A percentile compares a stretch with the other conserved stretches of the same genome.
Evolutionary conservation across 2,113 vertebrate genomes (phyloP).

Genomic region (Chaetodon auriga): DNA sequence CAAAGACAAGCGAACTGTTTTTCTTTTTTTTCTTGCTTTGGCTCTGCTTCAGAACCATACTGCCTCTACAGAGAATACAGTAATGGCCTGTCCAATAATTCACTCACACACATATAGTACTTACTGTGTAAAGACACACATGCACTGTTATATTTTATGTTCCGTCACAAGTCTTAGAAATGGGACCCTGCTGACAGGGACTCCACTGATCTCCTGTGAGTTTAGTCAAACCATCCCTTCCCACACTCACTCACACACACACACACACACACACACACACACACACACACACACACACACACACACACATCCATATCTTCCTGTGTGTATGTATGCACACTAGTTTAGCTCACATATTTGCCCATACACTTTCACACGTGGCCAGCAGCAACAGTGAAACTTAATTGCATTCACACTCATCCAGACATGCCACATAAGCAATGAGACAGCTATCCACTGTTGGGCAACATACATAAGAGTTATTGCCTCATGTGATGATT

Average conservation of each 20-base stretch:
- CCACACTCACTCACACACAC: not conserved
- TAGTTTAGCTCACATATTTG: slow-evolving; percentile 4
- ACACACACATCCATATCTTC: not conserved
- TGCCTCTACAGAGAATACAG: slow-evolving; percentile 25
- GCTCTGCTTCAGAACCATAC: slow-evolving; percentile 47
- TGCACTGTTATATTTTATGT: slow-evolving; percentile 68
- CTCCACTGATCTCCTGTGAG: slow-evolving; percentile 60
- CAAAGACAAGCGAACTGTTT: slow-evolving; percentile 19
- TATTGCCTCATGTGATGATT: slow-evolving; percentile 35
- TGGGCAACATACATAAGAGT: slow-evolving; percentile 17
- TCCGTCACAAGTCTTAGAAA: slow-evolving; percentile 52
- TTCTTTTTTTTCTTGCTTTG: slow-evolving; percentile 24
- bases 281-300: no score
- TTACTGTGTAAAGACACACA: slow-evolving; percentile 21
- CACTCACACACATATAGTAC: slow-evolving; percentile 11
- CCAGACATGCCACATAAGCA: slow-evolving; percentile 29
- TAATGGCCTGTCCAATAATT: slow-evolving; percentile 23
- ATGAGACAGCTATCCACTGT: slow-evolving; percentile 26
- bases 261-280: no score
- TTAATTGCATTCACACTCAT: slow-evolving; percentile 42
- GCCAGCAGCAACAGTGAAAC: not conserved
- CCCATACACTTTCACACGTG: slow-evolving; percentile 14
- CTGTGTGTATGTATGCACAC: slow-evolving; percentile 5
- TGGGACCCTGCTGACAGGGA: slow-evolving; percentile 66
- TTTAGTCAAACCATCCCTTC: slow-evolving; percentile 43